Percentiles rank a stretch among this genome's conserved stretches.
phyloP scores from a whole-genome alignment of 2,888 invertebrate genomes.

The Marasmarcha lunaedactyla region DNA sequence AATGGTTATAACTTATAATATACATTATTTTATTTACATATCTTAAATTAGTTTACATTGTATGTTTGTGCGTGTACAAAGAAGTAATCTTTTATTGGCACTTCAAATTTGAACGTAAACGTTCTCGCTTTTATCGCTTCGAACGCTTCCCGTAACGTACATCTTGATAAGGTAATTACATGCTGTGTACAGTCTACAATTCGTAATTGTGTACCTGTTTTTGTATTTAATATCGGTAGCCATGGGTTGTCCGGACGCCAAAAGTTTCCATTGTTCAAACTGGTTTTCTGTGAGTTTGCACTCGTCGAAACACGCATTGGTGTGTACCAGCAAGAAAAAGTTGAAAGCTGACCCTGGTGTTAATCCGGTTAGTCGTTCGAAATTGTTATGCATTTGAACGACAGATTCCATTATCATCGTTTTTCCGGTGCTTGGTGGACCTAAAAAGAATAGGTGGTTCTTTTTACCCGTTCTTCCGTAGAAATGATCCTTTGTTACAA shows the following conservation, averaged over 20 bases:
- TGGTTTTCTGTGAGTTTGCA: constrained; percentile 9
- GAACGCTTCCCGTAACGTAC: constrained; percentile 3
- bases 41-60: not conserved
- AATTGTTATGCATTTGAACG: too few relatives aligned
- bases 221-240: constrained; percentile 6
- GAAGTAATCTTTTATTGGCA: not conserved
- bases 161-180: constrained; percentile 3
- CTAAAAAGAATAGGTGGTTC: too few relatives aligned
- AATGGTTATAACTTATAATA: too few relatives aligned
- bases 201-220: not conserved
- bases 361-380: too few relatives aligned
- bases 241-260: constrained; percentile 6
- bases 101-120: not conserved
- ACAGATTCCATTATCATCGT: too few relatives aligned
- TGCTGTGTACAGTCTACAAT: constrained; percentile 3
- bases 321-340: constrained; percentile 7
- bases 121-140: constrained; percentile 2
- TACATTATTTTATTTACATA: too few relatives aligned
- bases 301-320: constrained; percentile 10
- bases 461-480: too few relatives aligned
- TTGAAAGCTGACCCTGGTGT: constrained; percentile 4
- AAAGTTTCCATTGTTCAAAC: constrained; percentile 8
- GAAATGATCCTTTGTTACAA: too few relatives aligned
- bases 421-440: too few relatives aligned
- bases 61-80: too few relatives aligned